Evolutionary conservation across 2,113 vertebrate genomes (phyloP).

Genomic region (Ciconia boyciana): DNA sequence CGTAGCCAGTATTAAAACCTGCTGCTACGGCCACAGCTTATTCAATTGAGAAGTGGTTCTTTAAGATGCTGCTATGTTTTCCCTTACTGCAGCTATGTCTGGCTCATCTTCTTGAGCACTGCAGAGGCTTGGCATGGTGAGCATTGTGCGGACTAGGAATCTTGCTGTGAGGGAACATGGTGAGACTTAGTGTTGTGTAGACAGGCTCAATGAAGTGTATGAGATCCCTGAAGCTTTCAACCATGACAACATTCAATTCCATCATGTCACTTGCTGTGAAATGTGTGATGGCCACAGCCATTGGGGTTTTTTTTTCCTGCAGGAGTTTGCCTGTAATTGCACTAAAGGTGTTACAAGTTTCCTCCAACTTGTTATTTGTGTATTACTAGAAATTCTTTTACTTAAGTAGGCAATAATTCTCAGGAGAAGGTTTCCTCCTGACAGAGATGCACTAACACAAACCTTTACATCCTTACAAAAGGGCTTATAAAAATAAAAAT

Average conservation of each 20-base stretch:
- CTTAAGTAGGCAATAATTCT: neutral
- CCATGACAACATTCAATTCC: slow-evolving; percentile 11
- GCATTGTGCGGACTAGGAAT: neutral
- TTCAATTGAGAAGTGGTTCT: neutral
- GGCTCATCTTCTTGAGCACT: neutral
- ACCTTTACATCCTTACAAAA: neutral
- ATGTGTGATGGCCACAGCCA: neutral
- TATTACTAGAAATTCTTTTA: neutral
- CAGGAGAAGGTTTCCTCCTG: neutral
- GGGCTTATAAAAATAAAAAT: neutral
- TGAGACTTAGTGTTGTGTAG: neutral
- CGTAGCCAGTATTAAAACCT: neutral
- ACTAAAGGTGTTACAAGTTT: neutral
- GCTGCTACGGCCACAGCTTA: neutral
- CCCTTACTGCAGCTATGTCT: neutral
- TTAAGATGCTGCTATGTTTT: neutral
- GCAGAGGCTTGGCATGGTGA: slow-evolving; percentile 1
- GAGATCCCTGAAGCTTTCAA: slow-evolving; percentile 22
- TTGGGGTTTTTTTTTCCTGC: neutral
- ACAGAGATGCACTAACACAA: neutral
- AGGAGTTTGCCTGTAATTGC: neutral
- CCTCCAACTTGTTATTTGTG: neutral
- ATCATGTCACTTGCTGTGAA: slow-evolving; percentile 4
- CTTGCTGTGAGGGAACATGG: slow-evolving; percentile 4
- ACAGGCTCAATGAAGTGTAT: neutral